Base-by-base conservation (phyloP, 2,888 invertebrate species). In the Drosophila subsilvestris region DNA sequence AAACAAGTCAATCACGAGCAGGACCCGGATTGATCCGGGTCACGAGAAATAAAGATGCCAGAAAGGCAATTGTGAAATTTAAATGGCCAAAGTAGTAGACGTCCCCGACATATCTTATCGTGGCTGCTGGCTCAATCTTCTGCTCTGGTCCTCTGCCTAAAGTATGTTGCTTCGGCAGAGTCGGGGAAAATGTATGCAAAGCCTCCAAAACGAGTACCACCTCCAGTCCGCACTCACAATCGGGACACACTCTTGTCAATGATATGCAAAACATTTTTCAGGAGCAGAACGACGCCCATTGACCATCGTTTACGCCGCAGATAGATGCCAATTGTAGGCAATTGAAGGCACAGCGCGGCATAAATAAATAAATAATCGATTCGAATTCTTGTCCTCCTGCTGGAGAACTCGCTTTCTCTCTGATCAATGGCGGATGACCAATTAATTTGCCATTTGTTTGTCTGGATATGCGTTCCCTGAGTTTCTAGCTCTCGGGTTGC, bases 361-460 rank as follows among this genome's bases (percentile, higher is more conserved):
- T 86, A 85, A 87, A 86, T 85, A 85, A 87, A 86, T 83, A 86
- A 86, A 84, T 81, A 83, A 85, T 87, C 83, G 83, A 83, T 86
- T 76, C 80, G 76, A 60, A 55, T 29, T 29, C 29, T 10, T 29
- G 10, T 43, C 44, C 54, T 57, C 55, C 56, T 67, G 45, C 17
- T 44, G 67, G 50, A 22, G 37, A 9, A 9, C 9, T 29, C 10
- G 9, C 29, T 29, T 10, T 10, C 29, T 10, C 29, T 29, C 10
- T 12, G 29, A 29, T 45, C 44, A 44, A 42, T 45, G 50, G 45
- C 67, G 50, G 66, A n/a, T n/a, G 57, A 79, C 82, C 83, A 87
- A 83, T 83, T 83, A 85, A 87, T 87, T 87, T 79, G 66, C 85
- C 87, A 87, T 83, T 83, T 83, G 85, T 87, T 78, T 79, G 74